These are phyloP conservation scores for Pachyuromys duprasi DNA, from an alignment of 2,797 vertebrate genomes.

Conservation along the genomic window DNA sequence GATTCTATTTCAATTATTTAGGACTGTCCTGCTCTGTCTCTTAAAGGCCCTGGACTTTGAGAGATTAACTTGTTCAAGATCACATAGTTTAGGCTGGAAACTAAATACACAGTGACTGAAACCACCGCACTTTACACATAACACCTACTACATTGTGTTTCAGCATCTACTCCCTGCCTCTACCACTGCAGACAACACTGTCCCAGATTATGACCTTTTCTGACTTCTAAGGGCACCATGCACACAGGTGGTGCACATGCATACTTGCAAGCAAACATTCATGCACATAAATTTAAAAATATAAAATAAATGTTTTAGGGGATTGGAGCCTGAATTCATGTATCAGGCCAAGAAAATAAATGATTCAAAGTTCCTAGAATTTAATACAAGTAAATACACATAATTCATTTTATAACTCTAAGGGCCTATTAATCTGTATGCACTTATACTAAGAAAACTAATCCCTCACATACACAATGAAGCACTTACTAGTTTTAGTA, in stretches of 20 bases:
- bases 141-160: conserved; percentile 8
- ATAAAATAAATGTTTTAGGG: not conserved
- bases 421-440: not conserved
- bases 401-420: conserved; percentile 3
- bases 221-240: not conserved
- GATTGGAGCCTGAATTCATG: not conserved
- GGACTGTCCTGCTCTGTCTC: not conserved
- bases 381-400: conserved; percentile 7
- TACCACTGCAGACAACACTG: not conserved
- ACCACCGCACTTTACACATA: not conserved
- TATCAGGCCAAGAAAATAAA: conserved; percentile 1
- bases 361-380: conserved; percentile 18
- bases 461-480: not conserved
- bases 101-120: conserved; percentile 12
- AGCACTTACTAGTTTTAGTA: conserved; percentile 12
- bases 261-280: not conserved
- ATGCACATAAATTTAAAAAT: not conserved
- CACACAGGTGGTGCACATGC: not conserved
- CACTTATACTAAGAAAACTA: conserved; percentile 18
- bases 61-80: not conserved
- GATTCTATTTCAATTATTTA: conserved; percentile 41
- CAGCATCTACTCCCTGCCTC: conserved; percentile 25
- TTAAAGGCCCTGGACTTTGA: not conserved
- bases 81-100: conserved; percentile 29
- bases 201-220: not conserved